Percentiles rank a stretch among this genome's conserved stretches.
These are phyloP conservation scores for Drosophila ananassae DNA, from an alignment of 1,140 invertebrate genomes.

Conservation along the genomic window DNA sequence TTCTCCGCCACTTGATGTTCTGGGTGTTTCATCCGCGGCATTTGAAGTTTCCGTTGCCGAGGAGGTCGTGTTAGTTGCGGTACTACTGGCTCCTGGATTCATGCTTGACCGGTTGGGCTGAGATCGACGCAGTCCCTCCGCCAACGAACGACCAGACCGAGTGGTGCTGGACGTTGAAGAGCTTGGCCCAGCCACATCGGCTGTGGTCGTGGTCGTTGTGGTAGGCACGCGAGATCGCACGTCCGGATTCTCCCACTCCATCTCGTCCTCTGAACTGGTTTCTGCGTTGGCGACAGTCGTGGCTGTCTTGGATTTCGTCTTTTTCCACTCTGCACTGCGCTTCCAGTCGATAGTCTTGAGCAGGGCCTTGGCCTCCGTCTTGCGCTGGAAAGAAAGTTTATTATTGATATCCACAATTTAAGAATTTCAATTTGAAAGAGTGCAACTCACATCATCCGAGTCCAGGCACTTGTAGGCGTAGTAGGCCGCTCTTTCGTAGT, in stretches of 20 bases:
- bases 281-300: slow-evolving; percentile 60
- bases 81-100: slow-evolving; percentile 15
- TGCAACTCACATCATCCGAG: slow-evolving; percentile 71
- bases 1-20: slow-evolving; percentile 12
- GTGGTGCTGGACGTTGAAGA: slow-evolving; percentile 8
- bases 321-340: slow-evolving; percentile 80
- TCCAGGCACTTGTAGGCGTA: slow-evolving; percentile 96
- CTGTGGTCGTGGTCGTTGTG: slow-evolving; percentile 11
- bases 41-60: slow-evolving; percentile 15
- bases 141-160: slow-evolving; percentile 15
- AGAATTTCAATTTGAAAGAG: background rate
- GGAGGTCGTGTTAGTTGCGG: slow-evolving; percentile 14
- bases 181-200: background rate
- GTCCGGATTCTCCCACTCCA: slow-evolving; percentile 76
- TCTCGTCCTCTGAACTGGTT: slow-evolving; percentile 78
- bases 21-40: slow-evolving; percentile 25
- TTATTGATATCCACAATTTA: background rate
- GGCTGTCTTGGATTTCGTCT: slow-evolving; percentile 42
- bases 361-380: slow-evolving; percentile 95
- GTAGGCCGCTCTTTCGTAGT: slow-evolving; percentile 93
- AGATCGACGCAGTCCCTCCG: slow-evolving; percentile 49
- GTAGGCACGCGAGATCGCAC: slow-evolving; percentile 43
- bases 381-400: slow-evolving; percentile 87
- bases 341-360: slow-evolving; percentile 92
- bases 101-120: slow-evolving; percentile 30